Percentiles rank a stretch among this genome's conserved stretches.
phyloP scores from a whole-genome alignment of 2,797 vertebrate genomes.

The Amblyraja radiata region DNA sequence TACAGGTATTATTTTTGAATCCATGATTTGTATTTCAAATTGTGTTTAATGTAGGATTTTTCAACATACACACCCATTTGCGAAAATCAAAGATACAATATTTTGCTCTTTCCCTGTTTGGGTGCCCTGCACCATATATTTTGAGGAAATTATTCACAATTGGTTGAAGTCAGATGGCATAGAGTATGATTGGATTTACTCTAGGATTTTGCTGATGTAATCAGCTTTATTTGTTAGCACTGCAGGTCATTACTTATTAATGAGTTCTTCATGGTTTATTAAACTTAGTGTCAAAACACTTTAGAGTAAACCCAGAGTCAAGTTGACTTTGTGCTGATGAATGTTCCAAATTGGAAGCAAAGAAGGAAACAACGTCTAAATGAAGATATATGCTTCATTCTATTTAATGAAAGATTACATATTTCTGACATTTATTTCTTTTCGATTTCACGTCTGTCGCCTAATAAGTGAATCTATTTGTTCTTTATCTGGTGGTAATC shows the following conservation, averaged over 20 bases:
- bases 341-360: conserved; percentile 10
- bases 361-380: neutral
- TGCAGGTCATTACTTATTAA: conserved; percentile 72
- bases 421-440: conserved; percentile 19
- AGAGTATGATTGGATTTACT: conserved; percentile 58
- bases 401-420: conserved; percentile 4
- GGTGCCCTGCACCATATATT: conserved; percentile 39
- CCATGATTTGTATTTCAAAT: neutral
- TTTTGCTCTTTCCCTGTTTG: neutral
- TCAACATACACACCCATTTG: neutral
- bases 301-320: conserved; percentile 44
- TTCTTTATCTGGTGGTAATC: neutral
- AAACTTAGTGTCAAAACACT: conserved; percentile 68
- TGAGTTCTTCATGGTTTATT: conserved; percentile 71
- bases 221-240: conserved; percentile 68
- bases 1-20: neutral
- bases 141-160: conserved; percentile 43
- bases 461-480: neutral
- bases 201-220: conserved; percentile 49
- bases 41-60: neutral
- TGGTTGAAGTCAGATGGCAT: conserved; percentile 49
- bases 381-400: neutral
- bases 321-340: conserved; percentile 31
- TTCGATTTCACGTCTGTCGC: neutral
- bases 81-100: neutral